Base-by-base conservation (phyloP, 2,113 vertebrate genomes). In the Cariama cristata region DNA sequence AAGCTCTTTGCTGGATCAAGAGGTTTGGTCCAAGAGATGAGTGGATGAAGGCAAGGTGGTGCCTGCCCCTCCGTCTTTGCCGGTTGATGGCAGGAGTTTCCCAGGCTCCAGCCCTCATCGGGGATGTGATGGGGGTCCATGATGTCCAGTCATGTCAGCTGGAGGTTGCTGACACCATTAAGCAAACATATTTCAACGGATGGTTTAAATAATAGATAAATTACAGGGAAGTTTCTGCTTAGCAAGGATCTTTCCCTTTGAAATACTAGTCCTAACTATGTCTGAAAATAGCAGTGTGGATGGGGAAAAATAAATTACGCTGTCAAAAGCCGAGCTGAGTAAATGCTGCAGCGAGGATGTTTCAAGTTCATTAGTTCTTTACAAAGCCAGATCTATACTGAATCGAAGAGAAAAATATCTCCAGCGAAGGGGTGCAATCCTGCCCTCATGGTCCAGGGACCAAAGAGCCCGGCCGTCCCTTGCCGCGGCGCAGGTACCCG, bases 121-220 rank as follows among this genome's bases (percentile, higher is more conserved):
- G 19, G 28, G 16, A 1, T 1, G 1, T 33, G 35, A 9, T 42
- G 66, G 6, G 33, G 16, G 3, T 45, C 59, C 0, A 0, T 22
- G 49, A 64, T 60, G 80, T 18, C 63, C 64, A 56, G 45, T 18
- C 44, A 22, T 56, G 49, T 60, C 73, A 69, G 45, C n/a, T 80
- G 72, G 47, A 79, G 16, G 30, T 19, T 92, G 47, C 52, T 64
- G 76, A 52, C 52, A 63, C 58, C 27, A 14, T 26, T 68, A 74
- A 38, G 32, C 40, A 72, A 91, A 75, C 17, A 17, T 12, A 8
- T 84, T 77, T 64, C 49, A 64, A 84, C 28, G 49, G 24, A 27
- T 27, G 18, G 18, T 63, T 92, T 84, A 90, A 88, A 71, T 62
- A 83, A 55, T 6, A 63, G 56, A 40, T 84, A 55, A 86, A 60